These are phyloP conservation scores for Archocentrus centrarchus DNA, from an alignment of 2,113 vertebrate species.

Conservation along the genomic window DNA sequence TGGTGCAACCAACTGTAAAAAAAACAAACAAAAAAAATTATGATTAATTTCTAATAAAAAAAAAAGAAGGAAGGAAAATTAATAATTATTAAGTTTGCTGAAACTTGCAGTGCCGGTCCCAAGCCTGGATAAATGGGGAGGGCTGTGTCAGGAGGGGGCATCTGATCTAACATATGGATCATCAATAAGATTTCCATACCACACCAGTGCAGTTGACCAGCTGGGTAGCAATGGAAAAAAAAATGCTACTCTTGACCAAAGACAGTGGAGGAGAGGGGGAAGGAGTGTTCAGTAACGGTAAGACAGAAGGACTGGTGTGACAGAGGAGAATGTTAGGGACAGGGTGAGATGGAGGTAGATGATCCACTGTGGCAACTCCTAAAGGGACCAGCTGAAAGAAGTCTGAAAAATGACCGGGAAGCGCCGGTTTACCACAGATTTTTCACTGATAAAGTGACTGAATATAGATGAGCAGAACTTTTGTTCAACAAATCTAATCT, in stretches of 20 bases:
- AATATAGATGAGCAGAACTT: background rate
- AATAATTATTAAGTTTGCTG: background rate
- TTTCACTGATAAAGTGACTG: background rate
- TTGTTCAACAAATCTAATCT: background rate
- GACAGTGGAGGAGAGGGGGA: background rate
- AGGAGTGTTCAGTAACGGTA: too few species aligned
- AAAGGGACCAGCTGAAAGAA: background rate
- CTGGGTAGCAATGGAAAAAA: background rate
- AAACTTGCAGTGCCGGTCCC: background rate
- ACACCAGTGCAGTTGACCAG: background rate
- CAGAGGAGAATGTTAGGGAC: background rate
- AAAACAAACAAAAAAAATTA: too few species aligned
- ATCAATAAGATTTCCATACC: background rate
- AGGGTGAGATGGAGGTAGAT: background rate
- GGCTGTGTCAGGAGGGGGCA: background rate
- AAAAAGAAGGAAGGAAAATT: background rate
- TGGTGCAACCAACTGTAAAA: background rate
- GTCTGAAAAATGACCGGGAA: background rate
- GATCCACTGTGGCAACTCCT: background rate
- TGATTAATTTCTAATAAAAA: too few species aligned
- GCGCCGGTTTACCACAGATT: background rate
- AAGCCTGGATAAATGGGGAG: background rate
- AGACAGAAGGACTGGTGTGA: background rate
- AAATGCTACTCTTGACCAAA: background rate
- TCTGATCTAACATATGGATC: background rate